Evolutionary conservation across 2,113 vertebrate species (phyloP), one percentile per base, ranked within the genome.

Genomic region (Hypanus sabinus): DNA sequence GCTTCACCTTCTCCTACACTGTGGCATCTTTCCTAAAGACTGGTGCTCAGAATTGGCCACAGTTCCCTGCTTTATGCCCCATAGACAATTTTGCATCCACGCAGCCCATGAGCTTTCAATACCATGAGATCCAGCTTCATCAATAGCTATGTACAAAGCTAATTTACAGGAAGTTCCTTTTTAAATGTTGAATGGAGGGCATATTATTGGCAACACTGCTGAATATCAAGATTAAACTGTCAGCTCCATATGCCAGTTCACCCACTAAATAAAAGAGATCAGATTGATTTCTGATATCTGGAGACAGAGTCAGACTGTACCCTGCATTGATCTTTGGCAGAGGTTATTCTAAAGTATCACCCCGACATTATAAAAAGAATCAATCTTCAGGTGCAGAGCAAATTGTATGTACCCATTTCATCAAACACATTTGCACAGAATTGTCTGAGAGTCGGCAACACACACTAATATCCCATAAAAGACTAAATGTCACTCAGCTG

Each of bases 221-320:
- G 85, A 88, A 88, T 88, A 62, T 12, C 46, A 88, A 83, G 80
- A 83, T 83, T 83, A 38, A 83, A 57, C 80, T 27, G 24, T 85
- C 46, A 60, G 81, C 81, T 85, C 46, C 81, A 46, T 46, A 57
- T 55, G 30, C 81, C 81, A 85, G 81, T 85, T 57, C 33, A 71
- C 36, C 68, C 65, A 57, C 18, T 70, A 38, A 92, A 62, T 12
- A 60, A 92, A 38, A 92, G 22, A 57, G 14, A 85, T 46, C 65
- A 93, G 33, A 92, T 73, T 73, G 11, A 30, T 73, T 93, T 71
- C 68, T 93, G 68, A 65, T 73, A 73, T 93, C 65, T 71, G 68
- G 18, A 36, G 36, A 36, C 22, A 46, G 22, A 71, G 38, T 68
- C 12, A 90, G 62, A 93, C 71, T 73, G 60, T 55, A 90, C 18